phyloP scores from a whole-genome alignment of 2,797 vertebrate species.

The Phrynocephalus vlangalii region DNA sequence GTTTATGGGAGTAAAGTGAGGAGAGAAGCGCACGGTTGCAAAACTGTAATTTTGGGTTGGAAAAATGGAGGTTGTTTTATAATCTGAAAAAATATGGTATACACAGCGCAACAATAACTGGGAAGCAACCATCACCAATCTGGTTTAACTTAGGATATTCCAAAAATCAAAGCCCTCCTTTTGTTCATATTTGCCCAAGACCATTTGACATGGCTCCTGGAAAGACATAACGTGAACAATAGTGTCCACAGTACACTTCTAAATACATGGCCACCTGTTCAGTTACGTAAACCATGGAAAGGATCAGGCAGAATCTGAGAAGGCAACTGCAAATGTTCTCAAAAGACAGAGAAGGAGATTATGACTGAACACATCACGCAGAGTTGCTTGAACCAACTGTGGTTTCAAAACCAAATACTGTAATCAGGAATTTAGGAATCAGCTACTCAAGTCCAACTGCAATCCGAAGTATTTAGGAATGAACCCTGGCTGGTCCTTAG shows the following conservation, averaged over 20 bases:
- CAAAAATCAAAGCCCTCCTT: not conserved
- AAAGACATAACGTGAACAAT: not conserved
- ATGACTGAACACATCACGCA: not conserved
- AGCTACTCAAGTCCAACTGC: too few relatives aligned
- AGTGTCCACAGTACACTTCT: not conserved
- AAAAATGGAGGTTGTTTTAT: too few relatives aligned
- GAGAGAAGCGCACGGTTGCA: too few relatives aligned
- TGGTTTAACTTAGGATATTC: not conserved
- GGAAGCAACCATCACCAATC: not conserved
- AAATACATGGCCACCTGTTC: slow-evolving; percentile 1
- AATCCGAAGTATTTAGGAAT: too few relatives aligned
- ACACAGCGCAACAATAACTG: not conserved
- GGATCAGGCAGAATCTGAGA: too few relatives aligned
- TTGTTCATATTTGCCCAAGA: not conserved
- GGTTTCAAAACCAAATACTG: not conserved
- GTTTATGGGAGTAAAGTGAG: too few relatives aligned
- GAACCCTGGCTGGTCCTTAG: too few relatives aligned
- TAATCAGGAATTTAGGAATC: not conserved
- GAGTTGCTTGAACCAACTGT: not conserved
- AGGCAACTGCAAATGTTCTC: not conserved
- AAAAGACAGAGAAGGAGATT: not conserved
- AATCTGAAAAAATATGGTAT: too few relatives aligned
- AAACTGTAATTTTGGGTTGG: too few relatives aligned
- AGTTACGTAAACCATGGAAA: not conserved
- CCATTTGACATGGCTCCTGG: not conserved